These are phyloP conservation scores for Blastobasis lacticolella DNA, from an alignment of 2,888 invertebrate genomes.

Conservation along the genomic window DNA sequence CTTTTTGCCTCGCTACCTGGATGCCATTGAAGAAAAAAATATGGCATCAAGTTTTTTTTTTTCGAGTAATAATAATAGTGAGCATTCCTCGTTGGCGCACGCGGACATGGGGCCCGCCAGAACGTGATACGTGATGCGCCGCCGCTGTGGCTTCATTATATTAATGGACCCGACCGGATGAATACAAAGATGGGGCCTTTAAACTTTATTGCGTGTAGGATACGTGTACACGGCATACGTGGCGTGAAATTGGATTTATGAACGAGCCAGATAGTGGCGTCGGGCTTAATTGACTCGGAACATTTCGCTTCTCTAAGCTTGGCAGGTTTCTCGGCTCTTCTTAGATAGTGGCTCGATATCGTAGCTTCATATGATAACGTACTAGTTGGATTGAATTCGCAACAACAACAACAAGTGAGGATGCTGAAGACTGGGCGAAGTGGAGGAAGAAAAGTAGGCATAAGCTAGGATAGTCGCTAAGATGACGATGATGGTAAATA, in stretches of 20 bases:
- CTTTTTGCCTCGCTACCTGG: slow-evolving; percentile 66
- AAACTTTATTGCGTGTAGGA: slow-evolving; percentile 54
- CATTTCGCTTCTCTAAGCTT: too few relatives aligned
- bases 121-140: slow-evolving; percentile 52
- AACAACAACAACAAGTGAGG: too few relatives aligned
- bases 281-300: too few relatives aligned
- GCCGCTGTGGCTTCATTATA: slow-evolving; percentile 66
- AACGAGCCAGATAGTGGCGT: neutral
- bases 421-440: too few relatives aligned
- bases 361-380: slow-evolving; percentile 9
- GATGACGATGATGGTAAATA: too few relatives aligned
- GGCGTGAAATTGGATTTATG: slow-evolving; percentile 46
- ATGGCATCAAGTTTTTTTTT: slow-evolving; percentile 58
- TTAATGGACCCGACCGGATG: slow-evolving; percentile 67
- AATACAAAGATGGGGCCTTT: slow-evolving; percentile 65
- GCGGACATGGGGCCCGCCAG: slow-evolving; percentile 58
- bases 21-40: slow-evolving; percentile 46
- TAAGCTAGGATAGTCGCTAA: too few relatives aligned
- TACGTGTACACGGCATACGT: slow-evolving; percentile 40
- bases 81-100: slow-evolving; percentile 67
- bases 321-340: too few relatives aligned
- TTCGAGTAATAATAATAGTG: slow-evolving; percentile 68
- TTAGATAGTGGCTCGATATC: slow-evolving; percentile 21
- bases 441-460: too few relatives aligned
- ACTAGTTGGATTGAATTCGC: neutral